These are phyloP conservation scores for Solenodon paradoxus DNA, from an alignment of 2,113 vertebrate species.

Conservation along the genomic window DNA sequence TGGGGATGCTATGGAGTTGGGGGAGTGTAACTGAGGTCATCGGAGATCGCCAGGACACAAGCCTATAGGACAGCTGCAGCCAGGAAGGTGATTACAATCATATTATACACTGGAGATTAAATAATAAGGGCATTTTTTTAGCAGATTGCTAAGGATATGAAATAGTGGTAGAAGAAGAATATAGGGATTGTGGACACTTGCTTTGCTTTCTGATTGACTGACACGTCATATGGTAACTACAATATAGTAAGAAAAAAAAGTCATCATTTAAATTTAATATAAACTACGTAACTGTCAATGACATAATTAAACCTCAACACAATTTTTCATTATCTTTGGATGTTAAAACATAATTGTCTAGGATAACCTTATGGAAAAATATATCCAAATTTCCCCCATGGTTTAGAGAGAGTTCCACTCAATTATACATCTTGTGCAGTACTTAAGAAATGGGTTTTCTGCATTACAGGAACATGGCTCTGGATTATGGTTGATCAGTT, in stretches of 20 bases:
- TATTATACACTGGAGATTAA: not conserved
- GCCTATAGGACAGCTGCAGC: not conserved
- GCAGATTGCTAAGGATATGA: not conserved
- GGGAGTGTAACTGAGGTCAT: not conserved
- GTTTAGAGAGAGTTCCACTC: not conserved
- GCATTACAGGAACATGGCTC: not conserved
- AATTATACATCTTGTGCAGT: not conserved
- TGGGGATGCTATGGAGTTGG: not conserved
- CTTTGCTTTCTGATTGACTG: slow-evolving; percentile 39
- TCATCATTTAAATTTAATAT: slow-evolving; percentile 61
- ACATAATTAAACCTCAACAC: slow-evolving; percentile 60
- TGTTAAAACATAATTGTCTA: slow-evolving; percentile 35
- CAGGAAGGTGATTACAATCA: not conserved
- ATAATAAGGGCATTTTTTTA: not conserved
- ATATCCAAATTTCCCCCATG: not conserved
- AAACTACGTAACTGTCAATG: slow-evolving; percentile 46
- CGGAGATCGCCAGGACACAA: not conserved
- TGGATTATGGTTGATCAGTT: not conserved
- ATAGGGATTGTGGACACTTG: not conserved
- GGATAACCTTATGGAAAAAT: not conserved
- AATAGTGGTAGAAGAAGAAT: not conserved
- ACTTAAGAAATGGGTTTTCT: not conserved
- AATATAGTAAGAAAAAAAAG: slow-evolving; percentile 20
- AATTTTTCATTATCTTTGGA: slow-evolving; percentile 59
- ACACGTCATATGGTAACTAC: slow-evolving; percentile 48